Conservation (phyloP, 2,888 invertebrate genomes). For the Choreutis nemorana region DNA sequence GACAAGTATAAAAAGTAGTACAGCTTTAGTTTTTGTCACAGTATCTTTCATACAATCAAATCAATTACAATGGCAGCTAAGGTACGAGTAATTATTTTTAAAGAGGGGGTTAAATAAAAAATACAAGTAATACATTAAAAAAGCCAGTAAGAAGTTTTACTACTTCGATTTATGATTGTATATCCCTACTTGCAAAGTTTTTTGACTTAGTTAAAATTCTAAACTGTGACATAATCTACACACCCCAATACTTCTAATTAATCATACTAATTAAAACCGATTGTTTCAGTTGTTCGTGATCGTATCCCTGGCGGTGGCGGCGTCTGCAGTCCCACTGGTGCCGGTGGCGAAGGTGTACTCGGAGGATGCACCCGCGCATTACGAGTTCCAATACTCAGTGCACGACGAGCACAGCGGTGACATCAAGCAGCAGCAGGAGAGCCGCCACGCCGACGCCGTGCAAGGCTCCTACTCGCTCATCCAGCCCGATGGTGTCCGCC, state of each 20-base stretch:
- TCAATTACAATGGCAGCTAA: constrained; percentile 48
- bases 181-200: too few relatives aligned
- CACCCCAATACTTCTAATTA: too few relatives aligned
- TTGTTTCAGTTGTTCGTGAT: constrained; percentile 30
- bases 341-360: constrained; percentile 22
- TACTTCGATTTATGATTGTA: too few relatives aligned
- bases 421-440: constrained; percentile 52
- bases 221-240: too few relatives aligned
- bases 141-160: too few relatives aligned
- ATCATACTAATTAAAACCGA: too few relatives aligned
- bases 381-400: constrained; percentile 52
- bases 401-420: constrained; percentile 51
- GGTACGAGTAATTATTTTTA: constrained; percentile 17
- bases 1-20: constrained; percentile 45
- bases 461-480: constrained; percentile 57
- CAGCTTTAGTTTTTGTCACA: constrained; percentile 24
- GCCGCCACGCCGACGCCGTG: constrained; percentile 45
- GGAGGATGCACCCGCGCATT: constrained; percentile 19
- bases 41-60: constrained; percentile 28
- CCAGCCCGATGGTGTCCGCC: constrained; percentile 51
- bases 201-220: not conserved
- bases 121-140: not conserved
- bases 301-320: constrained; percentile 31
- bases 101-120: not conserved
- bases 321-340: constrained; percentile 23